Evolutionary conservation across 1,140 invertebrate genomes (phyloP).

Genomic region (Homarus americanus): DNA sequence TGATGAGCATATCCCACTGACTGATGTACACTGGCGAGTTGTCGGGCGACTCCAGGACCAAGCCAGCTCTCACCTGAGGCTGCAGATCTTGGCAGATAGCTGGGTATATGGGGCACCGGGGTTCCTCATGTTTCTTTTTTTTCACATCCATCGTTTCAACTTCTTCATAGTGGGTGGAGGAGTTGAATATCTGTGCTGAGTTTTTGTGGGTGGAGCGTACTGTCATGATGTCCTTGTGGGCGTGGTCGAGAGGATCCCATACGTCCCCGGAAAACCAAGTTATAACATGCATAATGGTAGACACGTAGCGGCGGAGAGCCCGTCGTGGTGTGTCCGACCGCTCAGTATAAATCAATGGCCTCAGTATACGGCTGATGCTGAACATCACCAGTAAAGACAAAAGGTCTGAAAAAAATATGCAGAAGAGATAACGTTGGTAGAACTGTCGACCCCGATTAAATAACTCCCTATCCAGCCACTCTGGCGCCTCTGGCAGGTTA

Average conservation of each 20-base stretch:
- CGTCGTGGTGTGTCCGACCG: conserved; percentile 79
- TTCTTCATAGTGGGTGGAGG: conserved; percentile 79
- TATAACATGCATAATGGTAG: conserved; percentile 85
- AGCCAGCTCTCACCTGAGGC: neutral
- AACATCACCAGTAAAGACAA: conserved; percentile 73
- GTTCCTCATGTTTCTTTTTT: conserved; percentile 22
- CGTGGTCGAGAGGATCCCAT: conserved; percentile 78
- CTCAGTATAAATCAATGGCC: conserved; percentile 79
- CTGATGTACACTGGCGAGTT: conserved; percentile 78
- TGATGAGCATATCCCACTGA: conserved; percentile 90
- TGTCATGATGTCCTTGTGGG: conserved; percentile 78
- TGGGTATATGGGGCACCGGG: conserved; percentile 22
- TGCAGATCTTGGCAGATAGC: conserved; percentile 24
- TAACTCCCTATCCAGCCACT: conserved; percentile 60
- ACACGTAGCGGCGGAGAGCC: conserved; percentile 88
- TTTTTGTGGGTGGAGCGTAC: conserved; percentile 79
- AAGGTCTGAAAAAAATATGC: conserved; percentile 63
- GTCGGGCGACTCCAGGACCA: conserved; percentile 34
- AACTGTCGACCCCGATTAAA: conserved; percentile 54
- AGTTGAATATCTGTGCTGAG: conserved; percentile 76
- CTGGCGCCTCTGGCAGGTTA: conserved; percentile 35
- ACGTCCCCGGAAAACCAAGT: conserved; percentile 86
- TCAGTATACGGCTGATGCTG: conserved; percentile 76
- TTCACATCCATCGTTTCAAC: conserved; percentile 78
- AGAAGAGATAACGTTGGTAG: conserved; percentile 56